Base-by-base conservation (phyloP, 2,888 invertebrate species). In the Clepsis dumicolana region DNA sequence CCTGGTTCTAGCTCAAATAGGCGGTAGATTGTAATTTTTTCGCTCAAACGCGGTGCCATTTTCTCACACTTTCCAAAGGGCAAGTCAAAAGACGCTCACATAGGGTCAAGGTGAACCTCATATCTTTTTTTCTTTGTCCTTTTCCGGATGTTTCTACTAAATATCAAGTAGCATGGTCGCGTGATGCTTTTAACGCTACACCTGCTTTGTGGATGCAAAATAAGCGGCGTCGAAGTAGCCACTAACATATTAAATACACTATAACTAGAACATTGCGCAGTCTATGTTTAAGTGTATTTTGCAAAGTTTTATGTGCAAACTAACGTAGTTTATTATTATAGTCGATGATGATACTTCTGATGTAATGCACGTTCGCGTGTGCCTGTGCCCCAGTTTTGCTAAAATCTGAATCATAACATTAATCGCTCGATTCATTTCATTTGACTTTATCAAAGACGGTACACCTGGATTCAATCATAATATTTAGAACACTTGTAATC, bases 391-490 rank as follows among this genome's bases (percentile, higher is more conserved):
- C 25, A 68, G 44, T 64, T 68, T 53, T 38, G 61, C 44, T 59
- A 25, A 24, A 59, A 27, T 35, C 18, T 52, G 63, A 63, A 35
- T 68, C 63, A 52, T 64, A 59, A 59, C 68, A n/a, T n/a, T n/a
- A n/a, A n/a, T n/a, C 59, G 59, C 68, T 68, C 32, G 63, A 63
- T 68, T 56, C 41, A 41, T 57, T 61, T 57, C 50, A 41, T 67
- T 57, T 44, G 64, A 64, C 63, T 56, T 50, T 41, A 56, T 67
- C 14, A 61, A 66, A 32, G 50, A 35, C 54, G 29, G 21, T 65
- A 24, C 8, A 35, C 62, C 62, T 63, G 67, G 38, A 56, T 18
- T 57, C n/a, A 18, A 38, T 57, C 50, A 62, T 27, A 18, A 56
- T 56, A 24, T 16, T 25, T 35, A 41, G 4, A n/a, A 3, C 7